Conservation (phyloP, 1,140 invertebrate species). For the Trypoxylus dichotomus region DNA sequence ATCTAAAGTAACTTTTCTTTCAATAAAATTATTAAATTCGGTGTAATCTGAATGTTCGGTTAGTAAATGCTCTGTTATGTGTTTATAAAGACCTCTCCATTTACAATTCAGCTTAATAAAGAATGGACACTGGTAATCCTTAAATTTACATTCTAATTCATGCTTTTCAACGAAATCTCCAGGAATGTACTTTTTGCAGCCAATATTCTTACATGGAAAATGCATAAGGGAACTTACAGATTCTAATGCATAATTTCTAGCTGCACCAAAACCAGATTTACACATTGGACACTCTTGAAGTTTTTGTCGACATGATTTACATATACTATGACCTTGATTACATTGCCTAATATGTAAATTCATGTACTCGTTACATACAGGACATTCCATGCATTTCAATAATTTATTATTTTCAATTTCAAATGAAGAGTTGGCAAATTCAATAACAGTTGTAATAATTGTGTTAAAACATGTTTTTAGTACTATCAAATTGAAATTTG, state of each 20-base stretch:
- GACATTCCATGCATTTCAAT: constrained; percentile 62
- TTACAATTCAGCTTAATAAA: constrained; percentile 9
- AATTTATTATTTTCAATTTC: constrained; percentile 20
- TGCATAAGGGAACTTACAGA: neutral
- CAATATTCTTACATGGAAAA: neutral
- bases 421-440: neutral
- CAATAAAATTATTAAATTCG: constrained; percentile 1
- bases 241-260: neutral
- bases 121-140: neutral
- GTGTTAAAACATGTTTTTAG: neutral
- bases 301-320: constrained; percentile 68
- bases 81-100: neutral
- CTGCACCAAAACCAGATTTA: neutral
- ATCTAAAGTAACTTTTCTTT: neutral
- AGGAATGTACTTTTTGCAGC: neutral
- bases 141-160: constrained; percentile 5
- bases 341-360: constrained; percentile 74
- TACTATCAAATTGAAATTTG: neutral
- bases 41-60: neutral
- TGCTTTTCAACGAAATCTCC: neutral
- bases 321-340: constrained; percentile 76
- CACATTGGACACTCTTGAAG: constrained; percentile 76
- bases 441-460: neutral
- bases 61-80: neutral
- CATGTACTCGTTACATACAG: constrained; percentile 78